Evolutionary conservation across 2,888 invertebrate genomes (phyloP).

Genomic region (Eupithecia pulchellata): DNA sequence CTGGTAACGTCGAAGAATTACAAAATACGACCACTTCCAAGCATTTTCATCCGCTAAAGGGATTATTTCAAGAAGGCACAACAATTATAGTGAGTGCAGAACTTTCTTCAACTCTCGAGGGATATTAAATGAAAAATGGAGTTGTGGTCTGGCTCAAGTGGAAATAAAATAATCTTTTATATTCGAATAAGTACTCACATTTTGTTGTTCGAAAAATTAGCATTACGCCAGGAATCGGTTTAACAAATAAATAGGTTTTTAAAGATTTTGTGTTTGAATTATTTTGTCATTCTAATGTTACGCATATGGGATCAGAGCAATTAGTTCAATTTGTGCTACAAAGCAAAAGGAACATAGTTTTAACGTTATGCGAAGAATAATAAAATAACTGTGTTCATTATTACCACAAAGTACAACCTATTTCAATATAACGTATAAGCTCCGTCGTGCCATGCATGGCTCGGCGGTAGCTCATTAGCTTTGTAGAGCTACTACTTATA

Average conservation of each 20-base stretch:
- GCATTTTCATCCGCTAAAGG: slow-evolving; percentile 51
- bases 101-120: slow-evolving; percentile 54
- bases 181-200: background rate
- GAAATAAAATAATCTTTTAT: background rate
- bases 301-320: too few species aligned
- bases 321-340: too few species aligned
- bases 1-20: background rate
- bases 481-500: slow-evolving; percentile 13
- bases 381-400: background rate
- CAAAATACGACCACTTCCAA: slow-evolving; percentile 2
- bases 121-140: slow-evolving; percentile 55
- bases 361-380: background rate
- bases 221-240: background rate
- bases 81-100: slow-evolving; percentile 73
- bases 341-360: background rate
- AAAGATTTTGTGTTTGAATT: background rate
- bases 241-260: background rate
- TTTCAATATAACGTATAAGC: background rate
- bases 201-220: background rate
- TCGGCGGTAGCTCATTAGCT: slow-evolving; percentile 26
- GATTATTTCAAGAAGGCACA: slow-evolving; percentile 53
- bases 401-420: background rate
- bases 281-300: background rate
- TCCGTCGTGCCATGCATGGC: slow-evolving; percentile 1
- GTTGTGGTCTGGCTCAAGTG: slow-evolving; percentile 38